These are phyloP conservation scores for Ramphastos sulfuratus DNA, from an alignment of 2,113 vertebrate genomes.

Conservation along the genomic window DNA sequence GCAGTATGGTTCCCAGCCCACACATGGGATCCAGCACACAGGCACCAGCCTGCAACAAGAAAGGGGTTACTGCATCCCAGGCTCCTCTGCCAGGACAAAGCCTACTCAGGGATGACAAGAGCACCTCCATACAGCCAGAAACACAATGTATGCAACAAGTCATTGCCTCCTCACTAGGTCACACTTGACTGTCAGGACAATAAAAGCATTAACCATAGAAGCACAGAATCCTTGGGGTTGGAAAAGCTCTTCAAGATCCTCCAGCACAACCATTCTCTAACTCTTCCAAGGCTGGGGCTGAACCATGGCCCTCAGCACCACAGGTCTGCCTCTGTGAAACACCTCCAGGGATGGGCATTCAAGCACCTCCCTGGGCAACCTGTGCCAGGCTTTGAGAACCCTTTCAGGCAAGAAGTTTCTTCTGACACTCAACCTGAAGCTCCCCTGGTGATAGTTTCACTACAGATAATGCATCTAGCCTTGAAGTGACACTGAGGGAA, in stretches of 20 bases:
- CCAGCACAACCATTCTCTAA: too few relatives aligned
- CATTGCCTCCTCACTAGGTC: neutral
- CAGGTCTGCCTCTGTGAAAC: too few relatives aligned
- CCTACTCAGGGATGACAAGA: neutral
- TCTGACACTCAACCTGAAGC: too few relatives aligned
- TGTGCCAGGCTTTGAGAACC: too few relatives aligned
- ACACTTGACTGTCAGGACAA: neutral
- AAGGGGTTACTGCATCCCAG: neutral
- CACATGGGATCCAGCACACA: conserved; percentile 93
- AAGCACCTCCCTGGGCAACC: too few relatives aligned
- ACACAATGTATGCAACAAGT: neutral
- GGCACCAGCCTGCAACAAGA: conserved; percentile 75
- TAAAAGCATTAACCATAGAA: neutral
- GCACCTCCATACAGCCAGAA: neutral
- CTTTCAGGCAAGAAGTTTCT: too few relatives aligned
- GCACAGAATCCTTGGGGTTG: too few relatives aligned
- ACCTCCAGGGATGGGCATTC: too few relatives aligned
- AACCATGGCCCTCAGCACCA: too few relatives aligned
- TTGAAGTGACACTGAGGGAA: neutral
- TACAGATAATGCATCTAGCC: neutral
- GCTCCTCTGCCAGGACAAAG: neutral
- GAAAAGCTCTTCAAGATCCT: too few relatives aligned
- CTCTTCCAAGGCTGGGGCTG: too few relatives aligned
- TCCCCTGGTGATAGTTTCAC: neutral
- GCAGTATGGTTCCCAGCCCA: conserved; percentile 88